These are phyloP conservation scores for Bujurquina vittata DNA, from an alignment of 2,113 vertebrate genomes.

Conservation along the genomic window DNA sequence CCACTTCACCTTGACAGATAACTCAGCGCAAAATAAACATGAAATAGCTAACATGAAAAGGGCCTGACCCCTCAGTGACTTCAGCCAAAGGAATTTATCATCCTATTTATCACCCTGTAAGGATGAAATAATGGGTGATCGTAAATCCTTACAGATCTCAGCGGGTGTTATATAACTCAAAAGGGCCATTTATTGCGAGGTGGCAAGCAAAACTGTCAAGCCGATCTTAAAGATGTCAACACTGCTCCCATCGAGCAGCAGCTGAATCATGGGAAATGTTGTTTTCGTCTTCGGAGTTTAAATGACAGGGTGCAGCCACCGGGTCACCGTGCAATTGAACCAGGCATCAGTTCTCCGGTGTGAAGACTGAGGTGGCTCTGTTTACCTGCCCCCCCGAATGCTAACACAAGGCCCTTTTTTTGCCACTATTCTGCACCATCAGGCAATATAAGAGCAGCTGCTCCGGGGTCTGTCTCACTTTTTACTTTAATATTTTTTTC, in stretches of 20 bases:
- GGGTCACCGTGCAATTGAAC: conserved; percentile 44
- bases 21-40: conserved; percentile 51
- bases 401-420: neutral
- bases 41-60: conserved; percentile 42
- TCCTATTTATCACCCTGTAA: conserved; percentile 42
- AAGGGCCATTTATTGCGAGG: conserved; percentile 46
- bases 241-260: neutral
- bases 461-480: conserved; percentile 40
- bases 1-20: conserved; percentile 47
- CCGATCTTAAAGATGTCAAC: conserved; percentile 49
- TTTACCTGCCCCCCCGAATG: conserved; percentile 37
- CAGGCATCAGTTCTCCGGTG: neutral
- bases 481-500: neutral
- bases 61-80: conserved; percentile 41
- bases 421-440: conserved; percentile 23
- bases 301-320: conserved; percentile 31
- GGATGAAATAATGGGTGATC: conserved; percentile 54
- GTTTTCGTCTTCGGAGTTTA: conserved; percentile 29
- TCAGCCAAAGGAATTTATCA: conserved; percentile 42
- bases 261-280: conserved; percentile 54
- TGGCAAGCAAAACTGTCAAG: conserved; percentile 39
- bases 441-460: conserved; percentile 62
- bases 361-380: neutral
- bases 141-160: conserved; percentile 52
- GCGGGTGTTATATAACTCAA: conserved; percentile 42